Evolutionary conservation across 2,888 invertebrate genomes (phyloP).

Genomic region (Cetonia aurata): DNA sequence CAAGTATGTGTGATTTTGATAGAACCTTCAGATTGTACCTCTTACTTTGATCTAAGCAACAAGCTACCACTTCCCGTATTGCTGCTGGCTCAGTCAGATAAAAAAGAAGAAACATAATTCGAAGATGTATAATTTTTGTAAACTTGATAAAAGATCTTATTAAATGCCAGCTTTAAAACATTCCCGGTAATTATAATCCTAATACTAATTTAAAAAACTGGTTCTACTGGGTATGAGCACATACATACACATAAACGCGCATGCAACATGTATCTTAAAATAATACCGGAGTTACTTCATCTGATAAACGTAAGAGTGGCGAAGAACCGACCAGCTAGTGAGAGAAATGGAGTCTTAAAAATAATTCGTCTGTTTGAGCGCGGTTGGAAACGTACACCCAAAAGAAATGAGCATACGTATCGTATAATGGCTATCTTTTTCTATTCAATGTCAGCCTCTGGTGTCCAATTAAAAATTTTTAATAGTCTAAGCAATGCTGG

Average conservation of each 20-base stretch:
- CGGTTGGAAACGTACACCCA: slow-evolving; percentile 43
- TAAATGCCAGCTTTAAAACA: slow-evolving; percentile 41
- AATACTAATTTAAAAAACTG: slow-evolving; percentile 48
- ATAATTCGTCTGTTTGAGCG: slow-evolving; percentile 44
- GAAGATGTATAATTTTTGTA: slow-evolving; percentile 44
- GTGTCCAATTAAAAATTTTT: slow-evolving; percentile 47
- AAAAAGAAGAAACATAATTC: slow-evolving; percentile 29
- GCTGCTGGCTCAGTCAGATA: background rate
- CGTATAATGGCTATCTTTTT: slow-evolving; percentile 25
- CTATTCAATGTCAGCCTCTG: slow-evolving; percentile 34
- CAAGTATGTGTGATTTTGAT: slow-evolving; percentile 24
- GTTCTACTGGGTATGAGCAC: slow-evolving; percentile 42
- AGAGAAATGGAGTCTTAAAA: slow-evolving; percentile 42
- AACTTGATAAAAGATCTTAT: slow-evolving; percentile 43
- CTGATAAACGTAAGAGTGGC: slow-evolving; percentile 44
- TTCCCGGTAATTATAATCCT: slow-evolving; percentile 48
- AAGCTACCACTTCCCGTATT: background rate
- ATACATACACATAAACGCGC: slow-evolving; percentile 37
- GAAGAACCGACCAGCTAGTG: slow-evolving; percentile 37
- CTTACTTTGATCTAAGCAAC: slow-evolving; percentile 1
- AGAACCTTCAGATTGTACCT: background rate
- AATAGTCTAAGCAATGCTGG: slow-evolving; percentile 43
- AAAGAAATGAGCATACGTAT: slow-evolving; percentile 33
- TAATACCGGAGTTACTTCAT: slow-evolving; percentile 42
- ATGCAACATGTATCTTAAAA: slow-evolving; percentile 37